Percentiles rank a stretch among this genome's conserved stretches.
Evolutionary conservation across 2,113 vertebrate genomes (phyloP).

Genomic region (Chrysemys picta): DNA sequence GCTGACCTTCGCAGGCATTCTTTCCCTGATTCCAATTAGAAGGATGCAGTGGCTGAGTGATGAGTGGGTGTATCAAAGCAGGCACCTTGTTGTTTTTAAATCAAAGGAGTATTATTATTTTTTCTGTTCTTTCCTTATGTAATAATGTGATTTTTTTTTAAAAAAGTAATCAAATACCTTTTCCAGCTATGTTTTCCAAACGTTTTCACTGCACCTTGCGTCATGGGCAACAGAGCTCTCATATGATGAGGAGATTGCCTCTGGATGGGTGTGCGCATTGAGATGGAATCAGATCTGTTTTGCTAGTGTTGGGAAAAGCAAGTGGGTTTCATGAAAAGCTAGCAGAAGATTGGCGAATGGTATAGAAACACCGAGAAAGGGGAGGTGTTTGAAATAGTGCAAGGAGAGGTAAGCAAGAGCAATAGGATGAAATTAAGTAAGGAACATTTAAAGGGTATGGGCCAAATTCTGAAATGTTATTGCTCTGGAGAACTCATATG

Average conservation of each 20-base stretch:
- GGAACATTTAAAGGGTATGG: neutral
- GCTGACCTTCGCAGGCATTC: neutral
- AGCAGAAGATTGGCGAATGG: neutral
- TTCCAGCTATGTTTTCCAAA: neutral
- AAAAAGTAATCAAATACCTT: neutral
- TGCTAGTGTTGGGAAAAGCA: neutral
- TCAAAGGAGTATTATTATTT: neutral
- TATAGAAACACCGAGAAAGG: neutral
- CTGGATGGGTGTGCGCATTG: neutral
- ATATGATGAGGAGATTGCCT: neutral
- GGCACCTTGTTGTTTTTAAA: neutral
- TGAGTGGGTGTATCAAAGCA: neutral
- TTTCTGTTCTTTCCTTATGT: neutral
- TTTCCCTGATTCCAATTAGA: neutral
- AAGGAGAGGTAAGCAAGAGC: neutral
- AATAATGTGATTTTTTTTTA: neutral
- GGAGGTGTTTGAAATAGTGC: neutral
- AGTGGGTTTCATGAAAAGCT: neutral
- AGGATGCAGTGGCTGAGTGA: neutral
- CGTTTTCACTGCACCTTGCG: neutral
- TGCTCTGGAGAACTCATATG: conserved; percentile 58
- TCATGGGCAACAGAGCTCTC: neutral
- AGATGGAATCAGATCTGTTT: neutral
- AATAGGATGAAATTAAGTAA: conserved; percentile 27
- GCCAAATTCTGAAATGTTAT: conserved; percentile 38